Evolutionary conservation across 2,888 invertebrate species (phyloP), one percentile per base, ranked within the genome.

Genomic region (Archips xylosteana): DNA sequence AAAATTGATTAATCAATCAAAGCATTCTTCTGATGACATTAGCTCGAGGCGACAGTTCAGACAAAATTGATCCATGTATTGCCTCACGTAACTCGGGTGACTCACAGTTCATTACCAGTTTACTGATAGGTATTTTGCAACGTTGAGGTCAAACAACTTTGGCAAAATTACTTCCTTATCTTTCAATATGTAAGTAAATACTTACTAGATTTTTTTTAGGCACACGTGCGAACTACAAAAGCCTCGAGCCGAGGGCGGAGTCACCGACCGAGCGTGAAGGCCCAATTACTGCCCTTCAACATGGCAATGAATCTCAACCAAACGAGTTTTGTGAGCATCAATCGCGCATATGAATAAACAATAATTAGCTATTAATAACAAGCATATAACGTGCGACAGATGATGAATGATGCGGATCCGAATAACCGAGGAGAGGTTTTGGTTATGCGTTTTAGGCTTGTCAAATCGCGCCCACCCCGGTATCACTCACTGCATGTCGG

Each of bases 251-350:
- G 85, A 89, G 87, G 89, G 86, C 88, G 82, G 78, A 83, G 81
- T 78, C 82, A 75, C 75, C 83, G 78, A 70, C 82, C 82, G 83
- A 89, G 85, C 91, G 85, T 92, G 89, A 90, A 89, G 87, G 84
- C 79, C 77, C 76, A 75, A 81, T 80, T 82, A 76, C 61, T 85
- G 83, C 83, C 86, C 86, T 87, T 85, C 79, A 76, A 82, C 61
- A 76, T 39, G 70, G 74, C 63, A 70, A 73, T 76, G 62, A 76
- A 65, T 65, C 45, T 65, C 59, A 36, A 68, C 42, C 69, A 72
- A 76, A 78, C 77, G 70, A 78, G 75, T 57, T 69, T 45, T 71
- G 62, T 57, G 61, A 47, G 49, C 65, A 61, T 66, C 47, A 65
- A 64, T 74, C 42, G 64, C 13, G 12, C n/a, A n/a, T 64, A 47